Base-by-base conservation (phyloP, 2,888 invertebrate genomes). In the Trichacis sp. region DNA sequence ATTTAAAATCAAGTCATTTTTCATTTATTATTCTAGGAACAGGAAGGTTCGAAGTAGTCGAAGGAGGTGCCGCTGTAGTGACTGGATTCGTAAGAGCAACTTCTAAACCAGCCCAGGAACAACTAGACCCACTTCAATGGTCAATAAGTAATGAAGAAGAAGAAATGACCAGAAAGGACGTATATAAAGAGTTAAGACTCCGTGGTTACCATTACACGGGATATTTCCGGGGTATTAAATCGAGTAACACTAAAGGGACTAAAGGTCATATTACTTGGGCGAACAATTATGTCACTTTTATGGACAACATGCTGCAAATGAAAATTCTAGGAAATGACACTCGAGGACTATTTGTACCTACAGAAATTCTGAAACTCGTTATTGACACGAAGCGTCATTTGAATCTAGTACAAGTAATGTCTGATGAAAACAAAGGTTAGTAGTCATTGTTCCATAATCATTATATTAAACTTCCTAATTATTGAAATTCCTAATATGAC, bases 61-160 rank as follows among this genome's bases (percentile, higher is more conserved):
- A 93, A 80, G 89, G 89, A 1, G 89, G 89, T 2, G 88, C 88
- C 0, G 88, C 91, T 0, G 88, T 94, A 19, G 91, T 91, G 0
- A 91, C 91, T 0, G 94, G 94, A 24, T 87, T 84, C 14, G 89
- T 93, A 50, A 88, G 88, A 50, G 86, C 87, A 1, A 87, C 89
- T 61, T 87, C 88, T 72, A 86, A 88, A 42, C 66, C 77, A 1
- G 42, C 64, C 6, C 64, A 73, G 1, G 77, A 82, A 8, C 72
- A 57, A 20, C 54, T 89, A 70, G 58, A 70, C 9, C 4, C 55
- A 0, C 33, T 51, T 1, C 42, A 73, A 1, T 69, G 82, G 1
- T 72, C 70, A 8, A 69, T 70, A 12, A 54, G 66, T 9, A 53
- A 68, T n/a, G 64, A 73, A 0, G 71, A 74, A 4, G 79, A 81